Conservation (phyloP, 2,888 invertebrate species). For the Argyresthia goedartella region DNA sequence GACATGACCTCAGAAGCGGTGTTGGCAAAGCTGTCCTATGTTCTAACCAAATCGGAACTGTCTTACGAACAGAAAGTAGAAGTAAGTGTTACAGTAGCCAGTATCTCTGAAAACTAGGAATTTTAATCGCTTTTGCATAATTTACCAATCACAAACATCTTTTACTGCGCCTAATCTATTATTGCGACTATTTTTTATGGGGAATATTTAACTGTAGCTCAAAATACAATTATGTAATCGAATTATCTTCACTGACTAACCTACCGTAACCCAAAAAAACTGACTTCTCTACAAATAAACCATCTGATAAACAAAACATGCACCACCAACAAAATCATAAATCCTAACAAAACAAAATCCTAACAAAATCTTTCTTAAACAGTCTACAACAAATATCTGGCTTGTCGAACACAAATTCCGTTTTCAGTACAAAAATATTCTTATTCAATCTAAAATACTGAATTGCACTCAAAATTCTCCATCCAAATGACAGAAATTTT, state of each 20-base stretch:
- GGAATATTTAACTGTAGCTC: no score
- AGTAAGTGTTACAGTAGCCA: constrained; percentile 43
- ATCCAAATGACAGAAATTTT: no score
- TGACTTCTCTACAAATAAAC: no score
- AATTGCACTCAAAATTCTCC: no score
- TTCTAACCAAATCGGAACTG: constrained; percentile 84
- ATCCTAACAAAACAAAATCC: no score
- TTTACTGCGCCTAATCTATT: not conserved
- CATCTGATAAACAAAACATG: no score
- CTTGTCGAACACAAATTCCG: no score
- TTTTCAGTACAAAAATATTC: no score
- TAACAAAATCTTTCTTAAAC: not conserved
- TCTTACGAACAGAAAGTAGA: constrained; percentile 74
- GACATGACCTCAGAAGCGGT: constrained; percentile 97
- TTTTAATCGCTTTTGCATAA: not conserved
- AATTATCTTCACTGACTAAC: no score
- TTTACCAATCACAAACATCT: not conserved
- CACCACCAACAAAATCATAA: no score
- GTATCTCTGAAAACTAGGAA: not conserved
- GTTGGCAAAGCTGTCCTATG: constrained; percentile 89
- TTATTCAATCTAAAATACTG: no score
- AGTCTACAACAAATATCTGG: not conserved
- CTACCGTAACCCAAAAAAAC: no score
- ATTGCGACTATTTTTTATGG: not conserved
- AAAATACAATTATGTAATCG: not conserved